phyloP scores from a whole-genome alignment of 1,140 invertebrate species.

The Bombyx mandarina region DNA sequence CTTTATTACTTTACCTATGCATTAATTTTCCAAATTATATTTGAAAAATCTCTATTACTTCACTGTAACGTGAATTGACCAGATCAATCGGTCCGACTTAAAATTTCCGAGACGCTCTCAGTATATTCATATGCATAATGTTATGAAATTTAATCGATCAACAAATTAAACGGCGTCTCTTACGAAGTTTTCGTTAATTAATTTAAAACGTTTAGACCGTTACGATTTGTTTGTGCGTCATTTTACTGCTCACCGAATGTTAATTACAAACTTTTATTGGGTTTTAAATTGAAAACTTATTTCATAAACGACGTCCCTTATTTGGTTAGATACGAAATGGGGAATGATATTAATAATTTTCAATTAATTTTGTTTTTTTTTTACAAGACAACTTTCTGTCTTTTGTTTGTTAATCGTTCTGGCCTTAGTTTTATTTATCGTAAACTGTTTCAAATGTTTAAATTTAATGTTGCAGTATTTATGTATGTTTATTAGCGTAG shows the following conservation, averaged over 20 bases:
- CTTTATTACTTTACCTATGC: conserved; percentile 23
- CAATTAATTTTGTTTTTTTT: neutral
- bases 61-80: conserved; percentile 15
- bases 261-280: conserved; percentile 12
- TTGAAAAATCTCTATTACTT: conserved; percentile 20
- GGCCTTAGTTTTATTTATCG: neutral
- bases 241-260: conserved; percentile 16
- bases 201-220: conserved; percentile 27
- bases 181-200: conserved; percentile 22
- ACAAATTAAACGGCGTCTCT: conserved; percentile 22
- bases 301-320: conserved; percentile 9
- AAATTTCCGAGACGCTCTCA: conserved; percentile 13
- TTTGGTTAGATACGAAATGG: conserved; percentile 7
- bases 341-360: conserved; percentile 2
- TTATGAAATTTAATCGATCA: conserved; percentile 19
- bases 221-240: conserved; percentile 13
- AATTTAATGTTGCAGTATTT: neutral
- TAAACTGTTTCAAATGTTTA: neutral
- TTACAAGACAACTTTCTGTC: neutral
- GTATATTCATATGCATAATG: conserved; percentile 22
- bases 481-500: neutral
- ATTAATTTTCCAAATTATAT: conserved; percentile 19
- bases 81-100: conserved; percentile 8
- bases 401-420: neutral
- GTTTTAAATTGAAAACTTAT: conserved; percentile 13